A percentile compares a stretch with the other conserved stretches of the same genome.
These are phyloP conservation scores for Pachymerium ferrugineum DNA, from an alignment of 2,888 invertebrate species.

Conservation along the genomic window DNA sequence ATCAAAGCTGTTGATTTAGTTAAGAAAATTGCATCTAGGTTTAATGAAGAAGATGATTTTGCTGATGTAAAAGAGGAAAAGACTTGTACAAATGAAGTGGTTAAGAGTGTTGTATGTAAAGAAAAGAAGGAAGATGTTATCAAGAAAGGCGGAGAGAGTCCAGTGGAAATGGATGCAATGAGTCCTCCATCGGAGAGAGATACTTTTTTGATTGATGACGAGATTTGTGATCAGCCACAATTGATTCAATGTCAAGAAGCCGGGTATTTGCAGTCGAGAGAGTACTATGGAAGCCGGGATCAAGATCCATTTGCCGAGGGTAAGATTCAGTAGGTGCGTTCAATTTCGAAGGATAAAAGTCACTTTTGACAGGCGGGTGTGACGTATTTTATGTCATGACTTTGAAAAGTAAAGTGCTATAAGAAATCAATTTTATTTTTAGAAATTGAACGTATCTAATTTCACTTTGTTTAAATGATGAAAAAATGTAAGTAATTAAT, in stretches of 20 bases:
- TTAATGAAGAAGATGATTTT: neutral
- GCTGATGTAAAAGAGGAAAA: neutral
- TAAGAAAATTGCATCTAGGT: neutral
- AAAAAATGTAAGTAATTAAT: too few relatives aligned
- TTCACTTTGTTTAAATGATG: too few relatives aligned
- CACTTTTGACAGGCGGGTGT: too few relatives aligned
- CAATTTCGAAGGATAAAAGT: too few relatives aligned
- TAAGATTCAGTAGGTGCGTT: neutral
- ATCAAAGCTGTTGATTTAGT: neutral
- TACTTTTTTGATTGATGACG: slow-evolving; percentile 78
- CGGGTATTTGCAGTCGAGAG: too few relatives aligned
- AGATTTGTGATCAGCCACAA: slow-evolving; percentile 85
- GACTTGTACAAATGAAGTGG: neutral
- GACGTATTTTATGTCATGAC: too few relatives aligned
- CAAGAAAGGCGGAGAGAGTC: too few relatives aligned
- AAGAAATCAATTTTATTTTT: too few relatives aligned
- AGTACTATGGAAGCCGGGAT: too few relatives aligned
- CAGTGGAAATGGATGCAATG: neutral
- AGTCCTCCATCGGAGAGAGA: slow-evolving; percentile 43
- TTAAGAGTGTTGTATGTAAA: neutral
- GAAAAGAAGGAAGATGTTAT: too few relatives aligned
- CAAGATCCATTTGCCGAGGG: neutral
- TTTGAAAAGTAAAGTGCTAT: too few relatives aligned
- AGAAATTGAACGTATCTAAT: too few relatives aligned
- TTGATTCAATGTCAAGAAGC: slow-evolving; percentile 48